phyloP scores from a whole-genome alignment of 1,140 invertebrate genomes.

The Drosophila tani region DNA sequence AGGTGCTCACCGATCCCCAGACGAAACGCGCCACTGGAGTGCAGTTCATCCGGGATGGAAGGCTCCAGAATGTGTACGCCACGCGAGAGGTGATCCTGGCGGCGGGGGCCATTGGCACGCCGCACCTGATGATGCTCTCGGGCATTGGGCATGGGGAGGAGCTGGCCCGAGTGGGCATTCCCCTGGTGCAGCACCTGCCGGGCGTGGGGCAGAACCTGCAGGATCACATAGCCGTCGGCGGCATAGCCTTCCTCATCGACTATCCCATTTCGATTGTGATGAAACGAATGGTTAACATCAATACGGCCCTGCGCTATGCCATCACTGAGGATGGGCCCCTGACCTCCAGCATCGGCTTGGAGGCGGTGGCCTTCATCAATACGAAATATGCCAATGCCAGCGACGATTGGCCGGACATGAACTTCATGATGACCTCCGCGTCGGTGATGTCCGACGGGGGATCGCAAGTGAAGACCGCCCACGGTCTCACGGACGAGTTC shows the following conservation, averaged over 20 bases:
- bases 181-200: constrained; percentile 89
- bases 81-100: constrained; percentile 92
- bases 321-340: constrained; percentile 92
- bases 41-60: constrained; percentile 90
- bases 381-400: constrained; percentile 93
- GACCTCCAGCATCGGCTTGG: constrained; percentile 92
- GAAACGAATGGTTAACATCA: constrained; percentile 91
- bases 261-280: constrained; percentile 91
- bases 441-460: constrained; percentile 90
- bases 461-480: constrained; percentile 90
- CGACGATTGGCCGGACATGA: constrained; percentile 95
- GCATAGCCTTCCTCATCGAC: constrained; percentile 92
- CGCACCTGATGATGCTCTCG: constrained; percentile 94
- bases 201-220: constrained; percentile 93
- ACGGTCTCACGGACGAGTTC: constrained; percentile 92
- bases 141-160: constrained; percentile 92
- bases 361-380: constrained; percentile 93
- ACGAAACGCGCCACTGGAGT: constrained; percentile 91
- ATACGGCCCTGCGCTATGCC: constrained; percentile 91
- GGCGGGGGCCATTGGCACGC: constrained; percentile 91
- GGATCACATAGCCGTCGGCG: constrained; percentile 93
- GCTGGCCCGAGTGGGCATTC: constrained; percentile 88
- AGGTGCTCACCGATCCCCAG: constrained; percentile 90
- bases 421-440: constrained; percentile 93
- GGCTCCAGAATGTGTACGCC: constrained; percentile 88